Evolutionary conservation across 2,113 vertebrate genomes (phyloP), one percentile per base, ranked within the genome.

Genomic region (Phoxinus phoxinus): DNA sequence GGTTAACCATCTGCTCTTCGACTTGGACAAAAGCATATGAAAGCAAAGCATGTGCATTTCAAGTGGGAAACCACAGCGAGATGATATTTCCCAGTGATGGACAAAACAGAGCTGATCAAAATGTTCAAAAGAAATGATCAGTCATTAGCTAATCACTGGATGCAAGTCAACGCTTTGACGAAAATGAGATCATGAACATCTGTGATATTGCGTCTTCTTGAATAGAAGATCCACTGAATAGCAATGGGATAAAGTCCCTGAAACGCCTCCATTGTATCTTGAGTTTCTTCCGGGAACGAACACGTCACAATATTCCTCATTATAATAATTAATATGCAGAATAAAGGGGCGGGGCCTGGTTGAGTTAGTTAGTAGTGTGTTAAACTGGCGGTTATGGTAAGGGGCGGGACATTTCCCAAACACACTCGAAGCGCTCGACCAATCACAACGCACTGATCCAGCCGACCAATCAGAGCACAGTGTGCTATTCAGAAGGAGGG

Each of bases 1-100:
- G 91, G 89, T 89, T 87, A 88, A 94, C 94, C 94, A 95, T 95
- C 94, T 95, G 94, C 91, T 92, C 93, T 92, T 89, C 89, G 85
- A 84, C 78, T 92, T 90, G 92, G 91, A 91, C 90, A 86, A 89
- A 89, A 91, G 91, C 90, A 91, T 67, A 53, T 81, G 84, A 87
- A 87, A 69, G 87, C 91, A 92, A 92, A 91, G 69, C 89, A 91
- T 87, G 89, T 91, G 90, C 89, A 87, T 91, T 92, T 78, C 89
- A 91, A 94, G 92, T 92, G 93, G 73, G 85, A 87, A 82, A 91
- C 93, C 92, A 90, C 92, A 93, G 91, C 83, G 84, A 91, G 89
- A 90, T 91, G 91, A 88, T 79, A 85, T 92, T 92, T 84, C 89
- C 92, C 93, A 91, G 91, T 92, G 93, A 93, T 93, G 88, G 90